Percentiles rank a stretch among this genome's conserved stretches.
Conservation (phyloP, 2,113 vertebrate genomes). For the Halcyon senegalensis region DNA sequence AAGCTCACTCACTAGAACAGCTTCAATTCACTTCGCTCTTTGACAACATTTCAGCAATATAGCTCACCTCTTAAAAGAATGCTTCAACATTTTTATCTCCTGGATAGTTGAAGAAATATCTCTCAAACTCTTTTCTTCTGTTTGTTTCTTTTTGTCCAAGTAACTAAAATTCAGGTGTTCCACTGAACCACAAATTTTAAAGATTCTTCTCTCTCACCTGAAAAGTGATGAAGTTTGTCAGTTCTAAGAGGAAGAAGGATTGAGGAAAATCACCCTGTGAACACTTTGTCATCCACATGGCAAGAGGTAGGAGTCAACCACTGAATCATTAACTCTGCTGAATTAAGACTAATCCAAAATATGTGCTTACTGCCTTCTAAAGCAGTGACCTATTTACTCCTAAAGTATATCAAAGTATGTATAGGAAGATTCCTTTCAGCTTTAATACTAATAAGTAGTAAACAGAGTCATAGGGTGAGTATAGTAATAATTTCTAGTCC, state of each 20-base stretch:
- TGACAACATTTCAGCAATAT: not conserved
- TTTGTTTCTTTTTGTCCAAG: not conserved
- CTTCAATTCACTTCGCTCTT: not conserved
- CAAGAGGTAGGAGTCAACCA: not conserved
- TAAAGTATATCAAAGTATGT: not conserved
- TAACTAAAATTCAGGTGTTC: not conserved
- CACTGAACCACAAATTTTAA: not conserved
- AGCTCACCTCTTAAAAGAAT: not conserved
- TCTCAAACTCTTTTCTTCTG: not conserved
- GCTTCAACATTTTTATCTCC: not conserved
- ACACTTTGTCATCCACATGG: not conserved
- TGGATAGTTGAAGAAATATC: not conserved
- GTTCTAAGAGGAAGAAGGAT: not conserved
- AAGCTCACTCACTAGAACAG: not conserved
- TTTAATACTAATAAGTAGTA: not conserved
- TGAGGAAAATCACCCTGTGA: not conserved
- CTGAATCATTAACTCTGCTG: not conserved
- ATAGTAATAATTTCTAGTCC: not conserved
- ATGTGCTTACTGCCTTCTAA: not conserved
- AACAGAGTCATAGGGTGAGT: not conserved
- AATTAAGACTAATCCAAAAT: not conserved
- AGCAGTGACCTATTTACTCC: not conserved
- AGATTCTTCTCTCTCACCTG: not conserved
- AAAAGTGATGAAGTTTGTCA: accelerated
- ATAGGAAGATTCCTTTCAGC: not conserved